These are phyloP conservation scores for Eumaeus atala DNA, from an alignment of 1,140 invertebrate genomes.

Conservation along the genomic window DNA sequence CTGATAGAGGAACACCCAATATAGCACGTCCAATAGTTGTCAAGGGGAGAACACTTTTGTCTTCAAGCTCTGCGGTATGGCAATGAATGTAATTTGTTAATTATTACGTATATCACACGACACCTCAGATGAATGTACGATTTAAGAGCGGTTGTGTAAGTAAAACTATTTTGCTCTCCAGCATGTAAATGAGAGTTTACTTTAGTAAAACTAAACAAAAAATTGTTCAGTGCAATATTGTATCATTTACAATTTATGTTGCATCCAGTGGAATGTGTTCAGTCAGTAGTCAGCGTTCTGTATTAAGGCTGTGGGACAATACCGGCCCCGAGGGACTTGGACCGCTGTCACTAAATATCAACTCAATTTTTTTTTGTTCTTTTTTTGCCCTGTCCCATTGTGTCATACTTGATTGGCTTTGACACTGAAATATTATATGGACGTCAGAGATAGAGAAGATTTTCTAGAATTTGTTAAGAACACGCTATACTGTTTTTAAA, in stretches of 20 bases:
- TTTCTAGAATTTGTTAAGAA: too few species aligned
- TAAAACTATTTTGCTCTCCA: not conserved
- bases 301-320: conserved; percentile 32
- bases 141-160: not conserved
- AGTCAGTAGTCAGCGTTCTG: conserved; percentile 24
- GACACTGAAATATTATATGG: too few species aligned
- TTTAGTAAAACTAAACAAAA: not conserved
- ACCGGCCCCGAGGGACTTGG: conserved; percentile 28
- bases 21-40: too few species aligned
- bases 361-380: conserved; percentile 43
- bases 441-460: too few species aligned
- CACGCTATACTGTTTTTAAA: too few species aligned
- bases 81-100: too few species aligned
- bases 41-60: too few species aligned
- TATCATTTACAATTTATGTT: conserved; percentile 10
- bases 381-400: conserved; percentile 21
- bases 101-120: too few species aligned
- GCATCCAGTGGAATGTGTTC: conserved; percentile 15
- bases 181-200: too few species aligned
- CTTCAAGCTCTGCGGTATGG: too few species aligned
- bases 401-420: conserved; percentile 30
- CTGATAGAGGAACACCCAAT: too few species aligned
- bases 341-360: conserved; percentile 54
- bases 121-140: too few species aligned
- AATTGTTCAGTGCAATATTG: not conserved